phyloP scores from a whole-genome alignment of 1,140 invertebrate species.

The Daktulosphaira vitifoliae region DNA sequence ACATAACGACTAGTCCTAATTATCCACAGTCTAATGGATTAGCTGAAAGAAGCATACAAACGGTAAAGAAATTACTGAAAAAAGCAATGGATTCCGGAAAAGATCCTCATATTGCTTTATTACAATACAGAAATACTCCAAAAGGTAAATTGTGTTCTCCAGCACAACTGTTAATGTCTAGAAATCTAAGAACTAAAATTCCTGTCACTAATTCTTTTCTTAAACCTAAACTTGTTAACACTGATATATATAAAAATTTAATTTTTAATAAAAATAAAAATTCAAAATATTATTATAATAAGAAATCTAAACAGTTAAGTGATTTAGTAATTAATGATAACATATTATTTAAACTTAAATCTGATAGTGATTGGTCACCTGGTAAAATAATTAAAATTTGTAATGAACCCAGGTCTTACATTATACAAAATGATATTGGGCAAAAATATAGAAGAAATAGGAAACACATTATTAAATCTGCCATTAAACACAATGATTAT shows the following conservation, averaged over 20 bases:
- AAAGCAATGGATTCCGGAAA: too few species aligned
- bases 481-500: background rate
- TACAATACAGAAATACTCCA: conserved; percentile 24
- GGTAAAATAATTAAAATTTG: conserved; percentile 2
- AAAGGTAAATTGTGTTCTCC: too few species aligned
- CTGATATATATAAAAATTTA: too few species aligned
- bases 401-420: background rate
- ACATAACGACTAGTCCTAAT: too few species aligned
- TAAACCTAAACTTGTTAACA: too few species aligned
- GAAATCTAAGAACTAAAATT: too few species aligned
- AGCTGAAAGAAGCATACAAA: too few species aligned
- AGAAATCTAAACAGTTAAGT: background rate
- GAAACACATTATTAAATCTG: background rate
- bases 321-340: background rate
- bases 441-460: background rate
- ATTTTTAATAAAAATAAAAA: background rate
- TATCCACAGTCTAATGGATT: too few species aligned
- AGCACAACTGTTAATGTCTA: too few species aligned
- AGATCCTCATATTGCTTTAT: conserved; percentile 23
- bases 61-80: too few species aligned
- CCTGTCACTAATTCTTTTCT: too few species aligned
- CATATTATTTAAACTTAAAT: conserved; percentile 10
- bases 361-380: background rate
- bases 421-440: background rate
- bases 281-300: background rate